Base-by-base conservation (phyloP, 2,797 vertebrate genomes). In the Coendou prehensilis region DNA sequence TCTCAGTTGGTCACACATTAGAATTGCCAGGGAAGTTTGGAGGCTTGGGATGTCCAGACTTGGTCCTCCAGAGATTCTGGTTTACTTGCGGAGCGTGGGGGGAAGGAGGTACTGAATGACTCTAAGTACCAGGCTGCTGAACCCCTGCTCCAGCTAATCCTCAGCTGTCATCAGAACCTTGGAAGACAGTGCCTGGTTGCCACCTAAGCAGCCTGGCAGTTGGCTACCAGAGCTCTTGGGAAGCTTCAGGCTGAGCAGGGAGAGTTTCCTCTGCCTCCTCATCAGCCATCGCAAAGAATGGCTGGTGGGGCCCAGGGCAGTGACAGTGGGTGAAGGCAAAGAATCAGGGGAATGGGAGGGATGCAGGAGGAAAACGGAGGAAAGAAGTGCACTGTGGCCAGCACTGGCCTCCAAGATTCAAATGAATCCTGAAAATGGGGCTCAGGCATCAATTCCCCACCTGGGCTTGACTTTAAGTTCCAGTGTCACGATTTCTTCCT, bases 361-460 rank as follows among this genome's bases (percentile, higher is more conserved):
- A 57, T 20, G 18, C 56, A 57, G 5, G 56, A 57, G 18, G 56
- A 18, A 57, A 76, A 2, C 50, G 41, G 67, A 17, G 9, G 1
- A 5, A 22, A 8, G 79, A 5, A 30, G n/a, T 59, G 28, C 1
- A 0, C 18, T 8, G 15, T 18, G 59, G 17, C 15, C 26, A 18
- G 54, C 3, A 2, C 41, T 18, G 37, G 11, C 13, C 52, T 75
- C 47, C 30, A 75, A 47, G 71, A 75, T 47, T 26, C 71, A 75
- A 20, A 50, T 76, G 47, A 30, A 28, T 13, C 41, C 45, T 47
- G 28, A 57, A 54, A 56, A 30, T 0, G 5, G 9, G 13, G 4
- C 6, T 9, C 11, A 17, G 57, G 13, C 37, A 17, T 20, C 15
- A 4, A 15, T 4, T 30, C 45, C 54, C 67, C 20, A 37, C 9